Base-by-base conservation (phyloP, 2,888 invertebrate species). In the Pristionchus maxplancki region DNA sequence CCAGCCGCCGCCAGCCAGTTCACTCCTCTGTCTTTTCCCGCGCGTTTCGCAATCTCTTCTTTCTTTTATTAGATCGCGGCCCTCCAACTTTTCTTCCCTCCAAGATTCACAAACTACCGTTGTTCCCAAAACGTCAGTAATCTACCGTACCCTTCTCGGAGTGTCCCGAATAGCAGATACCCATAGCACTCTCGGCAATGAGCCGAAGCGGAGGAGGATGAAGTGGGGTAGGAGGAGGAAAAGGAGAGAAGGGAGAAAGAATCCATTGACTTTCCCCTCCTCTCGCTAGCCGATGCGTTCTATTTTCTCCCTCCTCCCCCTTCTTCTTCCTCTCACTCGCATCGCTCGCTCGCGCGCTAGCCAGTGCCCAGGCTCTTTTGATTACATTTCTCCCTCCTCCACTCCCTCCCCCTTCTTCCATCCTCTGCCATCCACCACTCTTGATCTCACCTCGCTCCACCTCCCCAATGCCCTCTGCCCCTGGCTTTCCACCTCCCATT, bases 1-100 rank as follows among this genome's bases (percentile, higher is more conserved):
- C 71, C 71, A 71, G 64, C 34, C 64, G n/a, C 58, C 58, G n/a
- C 28, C 64, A 67, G 71, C 71, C 71, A 71, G 71, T 78, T 78
- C 78, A 28, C 78, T 20, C 71, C 74, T 71, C 34, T 31, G 11
- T 31, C 34, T 78, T 71, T 71, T 71, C 71, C 78, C 44, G 78
- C 78, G 44, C 78, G 28, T 78, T 48, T 78, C 44, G 44, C 78
- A 40, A 78, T 48, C 37, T 71, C 37, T 31, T 28, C 44, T 24
- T 58, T n/a, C 58, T 58, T 58, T 58, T 58, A 58, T 58, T 58
- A 58, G 58, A 58, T n/a, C n/a, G 53, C 24, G 53, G 2, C 4
- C 20, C 20, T 53, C 53, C 48, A 48, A 9, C 13, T 6, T 48
- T 58, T 20, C 58, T 24, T 58, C 24, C 58, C 6, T 58, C 24